A percentile compares a stretch with the other conserved stretches of the same genome.
Conservation (phyloP, 2,888 invertebrate species). For the Acleris sparsana region DNA sequence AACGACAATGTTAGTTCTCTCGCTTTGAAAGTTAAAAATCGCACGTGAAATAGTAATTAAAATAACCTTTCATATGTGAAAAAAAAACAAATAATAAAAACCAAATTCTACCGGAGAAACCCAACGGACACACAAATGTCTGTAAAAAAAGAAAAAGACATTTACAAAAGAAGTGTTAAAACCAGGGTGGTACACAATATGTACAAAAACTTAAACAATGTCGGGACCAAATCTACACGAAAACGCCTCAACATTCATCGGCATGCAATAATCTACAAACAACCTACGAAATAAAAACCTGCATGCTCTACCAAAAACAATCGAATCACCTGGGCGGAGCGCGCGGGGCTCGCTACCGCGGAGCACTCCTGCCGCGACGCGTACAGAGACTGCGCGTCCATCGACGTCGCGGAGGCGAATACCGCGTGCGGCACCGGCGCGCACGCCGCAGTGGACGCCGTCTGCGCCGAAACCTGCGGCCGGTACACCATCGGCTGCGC, state of each 20-base stretch:
- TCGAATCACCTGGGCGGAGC: conserved; percentile 40
- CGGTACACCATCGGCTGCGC: conserved; percentile 65
- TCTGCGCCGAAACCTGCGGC: conserved; percentile 54
- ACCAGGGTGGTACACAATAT: conserved; percentile 38
- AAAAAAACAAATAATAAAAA: conserved; percentile 56
- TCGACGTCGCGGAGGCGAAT: conserved; percentile 50
- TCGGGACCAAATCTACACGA: conserved; percentile 17
- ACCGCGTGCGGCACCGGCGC: conserved; percentile 49
- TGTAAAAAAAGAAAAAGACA: conserved; percentile 64
- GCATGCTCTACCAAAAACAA: conserved; percentile 26
- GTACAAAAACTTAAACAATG: conserved; percentile 10
- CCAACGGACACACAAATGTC: conserved; percentile 72
- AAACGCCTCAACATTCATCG: conserved; percentile 11
- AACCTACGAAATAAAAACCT: conserved; percentile 26
- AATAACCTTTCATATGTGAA: conserved; percentile 52
- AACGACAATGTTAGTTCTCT: conserved; percentile 64
- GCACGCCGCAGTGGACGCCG: conserved; percentile 51
- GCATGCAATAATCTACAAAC: conserved; percentile 18
- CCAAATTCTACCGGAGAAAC: conserved; percentile 77
- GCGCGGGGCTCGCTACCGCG: conserved; percentile 48
- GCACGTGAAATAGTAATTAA: conserved; percentile 47
- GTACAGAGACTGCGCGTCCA: conserved; percentile 54
- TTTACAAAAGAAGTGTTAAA: conserved; percentile 49
- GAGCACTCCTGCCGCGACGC: conserved; percentile 64
- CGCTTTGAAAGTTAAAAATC: conserved; percentile 46